Percentiles rank a stretch among this genome's conserved stretches.
These are phyloP conservation scores for Drosophila infuscata DNA, from an alignment of 2,888 invertebrate genomes.

Conservation along the genomic window DNA sequence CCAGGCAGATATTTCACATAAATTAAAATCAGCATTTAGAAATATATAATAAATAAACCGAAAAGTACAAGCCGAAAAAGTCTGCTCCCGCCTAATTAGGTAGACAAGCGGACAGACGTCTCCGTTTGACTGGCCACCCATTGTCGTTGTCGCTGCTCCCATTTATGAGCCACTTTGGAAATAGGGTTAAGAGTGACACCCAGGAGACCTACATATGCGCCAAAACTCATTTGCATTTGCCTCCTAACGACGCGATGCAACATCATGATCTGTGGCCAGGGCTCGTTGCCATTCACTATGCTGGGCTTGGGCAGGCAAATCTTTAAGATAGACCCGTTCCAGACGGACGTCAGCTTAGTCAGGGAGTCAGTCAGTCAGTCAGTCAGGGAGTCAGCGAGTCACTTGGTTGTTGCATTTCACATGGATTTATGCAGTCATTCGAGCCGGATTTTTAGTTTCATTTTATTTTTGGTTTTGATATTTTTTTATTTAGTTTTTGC, in stretches of 20 bases:
- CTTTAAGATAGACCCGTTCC: slow-evolving; percentile 39
- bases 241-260: slow-evolving; percentile 64
- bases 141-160: slow-evolving; percentile 52
- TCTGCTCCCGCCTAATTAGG: slow-evolving; percentile 43
- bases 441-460: slow-evolving; percentile 59
- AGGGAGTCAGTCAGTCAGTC: slow-evolving; percentile 25
- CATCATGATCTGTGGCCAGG: slow-evolving; percentile 27
- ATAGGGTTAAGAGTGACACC: slow-evolving; percentile 80
- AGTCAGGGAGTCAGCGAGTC: slow-evolving; percentile 44
- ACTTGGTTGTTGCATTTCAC: slow-evolving; percentile 68
- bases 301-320: slow-evolving; percentile 46
- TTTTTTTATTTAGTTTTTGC: slow-evolving; percentile 48
- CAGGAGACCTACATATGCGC: slow-evolving; percentile 78
- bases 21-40: slow-evolving; percentile 29
- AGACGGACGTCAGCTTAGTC: slow-evolving; percentile 25
- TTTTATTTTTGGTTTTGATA: slow-evolving; percentile 10
- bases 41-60: slow-evolving; percentile 26
- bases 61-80: slow-evolving; percentile 2
- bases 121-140: slow-evolving; percentile 57
- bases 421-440: slow-evolving; percentile 80
- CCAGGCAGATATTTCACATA: slow-evolving; percentile 14
- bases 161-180: slow-evolving; percentile 68
- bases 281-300: slow-evolving; percentile 38
- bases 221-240: slow-evolving; percentile 74
- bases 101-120: slow-evolving; percentile 11